Evolutionary conservation across 2,888 invertebrate genomes (phyloP), one percentile per base, ranked within the genome.

Genomic region (Arge pagana): DNA sequence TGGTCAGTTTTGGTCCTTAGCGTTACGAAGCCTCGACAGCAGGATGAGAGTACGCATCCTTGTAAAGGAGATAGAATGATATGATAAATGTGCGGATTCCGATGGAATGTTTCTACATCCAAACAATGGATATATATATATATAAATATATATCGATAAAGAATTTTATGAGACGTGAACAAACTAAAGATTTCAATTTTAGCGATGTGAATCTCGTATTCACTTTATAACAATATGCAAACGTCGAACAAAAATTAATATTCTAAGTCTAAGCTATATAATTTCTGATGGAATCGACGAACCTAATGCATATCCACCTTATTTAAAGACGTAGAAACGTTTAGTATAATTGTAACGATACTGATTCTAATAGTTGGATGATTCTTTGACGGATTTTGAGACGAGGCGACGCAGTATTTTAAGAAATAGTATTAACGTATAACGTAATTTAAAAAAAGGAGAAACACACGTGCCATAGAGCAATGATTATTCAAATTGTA

Each of bases 231-330:
- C 3, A 26, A 26, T 8, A 8, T 26, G 28, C 28, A n/a, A 10
- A 10, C 28, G 28, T 26, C 28, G 3, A 10, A 8, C 2, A n/a
- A 26, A 26, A 26, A 26, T 26, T 3, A 10, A 2, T 2, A 26
- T 10, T 2, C 28, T 3, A 26, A 26, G 2, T 26, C n/a, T 8
- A 26, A n/a, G n/a, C 3, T 3, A 26, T n/a, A 21, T 36, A 36
- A 36, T 41, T 41, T 26, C 41, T 41, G 26, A 28, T 41, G 26
- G 18, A 41, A 28, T 41, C 23, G 41, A 41, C 28, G 41, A 11
- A 41, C 26, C 41, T 16, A 41, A 41, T 41, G 41, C 41, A 41
- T 41, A 41, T 41, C 41, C 28, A 41, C 16, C 28, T 41, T 19
- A 15, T 41, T 41, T 26, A 41, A 41, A 15, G 23, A 24, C 28